Percentiles rank a stretch among this genome's conserved stretches.
Conservation (phyloP, 2,888 invertebrate species). For the Romanomermis culicivorax region DNA sequence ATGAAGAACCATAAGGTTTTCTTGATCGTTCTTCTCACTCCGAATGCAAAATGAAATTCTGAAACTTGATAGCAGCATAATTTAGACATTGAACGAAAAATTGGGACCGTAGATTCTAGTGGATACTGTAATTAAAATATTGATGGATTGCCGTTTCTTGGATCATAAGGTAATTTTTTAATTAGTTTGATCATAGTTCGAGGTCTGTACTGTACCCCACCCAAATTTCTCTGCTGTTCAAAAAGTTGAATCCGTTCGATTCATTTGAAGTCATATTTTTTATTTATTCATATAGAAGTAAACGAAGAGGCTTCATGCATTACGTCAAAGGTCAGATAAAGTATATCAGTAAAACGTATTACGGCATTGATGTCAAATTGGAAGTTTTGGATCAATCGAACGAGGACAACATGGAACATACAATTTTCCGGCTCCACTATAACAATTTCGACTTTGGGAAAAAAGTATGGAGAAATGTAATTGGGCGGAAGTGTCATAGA, state of each 20-base stretch:
- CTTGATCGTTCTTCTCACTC: too few relatives aligned
- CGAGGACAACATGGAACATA: constrained; percentile 70
- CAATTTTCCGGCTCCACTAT: constrained; percentile 75
- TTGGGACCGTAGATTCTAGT: too few relatives aligned
- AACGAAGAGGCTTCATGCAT: constrained; percentile 73
- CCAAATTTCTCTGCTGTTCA: background rate
- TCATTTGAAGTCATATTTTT: background rate
- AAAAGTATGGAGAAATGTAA: constrained; percentile 6
- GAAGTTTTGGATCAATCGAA: constrained; percentile 66
- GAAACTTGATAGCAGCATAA: too few relatives aligned
- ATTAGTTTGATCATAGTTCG: too few relatives aligned
- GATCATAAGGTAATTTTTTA: too few relatives aligned
- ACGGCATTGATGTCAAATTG: constrained; percentile 79
- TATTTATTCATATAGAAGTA: constrained; percentile 44
- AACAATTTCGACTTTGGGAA: constrained; percentile 49
- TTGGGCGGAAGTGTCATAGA: background rate
- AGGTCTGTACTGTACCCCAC: too few relatives aligned
- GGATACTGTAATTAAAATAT: too few relatives aligned
- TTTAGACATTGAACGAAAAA: too few relatives aligned
- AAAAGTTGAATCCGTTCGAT: too few relatives aligned
- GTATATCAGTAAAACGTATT: constrained; percentile 39
- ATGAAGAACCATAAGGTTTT: too few relatives aligned
- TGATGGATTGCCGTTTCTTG: too few relatives aligned
- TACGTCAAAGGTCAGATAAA: constrained; percentile 56
- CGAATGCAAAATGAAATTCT: too few relatives aligned